Percentiles rank a stretch among this genome's conserved stretches.
Evolutionary conservation across 2,113 vertebrate species (phyloP).

Genomic region (Callipepla californica): DNA sequence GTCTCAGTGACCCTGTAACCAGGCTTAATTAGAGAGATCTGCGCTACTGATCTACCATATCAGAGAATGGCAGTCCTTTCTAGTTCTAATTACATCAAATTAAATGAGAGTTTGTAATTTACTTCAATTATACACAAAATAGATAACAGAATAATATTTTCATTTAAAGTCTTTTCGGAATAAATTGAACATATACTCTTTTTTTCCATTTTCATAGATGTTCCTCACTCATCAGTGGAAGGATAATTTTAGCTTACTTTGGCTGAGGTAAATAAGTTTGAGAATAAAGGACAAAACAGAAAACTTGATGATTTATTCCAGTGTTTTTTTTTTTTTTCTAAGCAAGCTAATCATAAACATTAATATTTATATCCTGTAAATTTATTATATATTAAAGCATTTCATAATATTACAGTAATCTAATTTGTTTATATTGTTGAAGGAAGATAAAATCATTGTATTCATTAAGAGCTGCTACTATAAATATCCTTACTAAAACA

Average conservation of each 20-base stretch:
- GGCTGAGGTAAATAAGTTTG: neutral
- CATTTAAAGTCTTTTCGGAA: neutral
- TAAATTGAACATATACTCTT: neutral
- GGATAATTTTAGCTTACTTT: neutral
- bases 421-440: neutral
- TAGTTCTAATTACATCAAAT: neutral
- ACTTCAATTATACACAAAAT: neutral
- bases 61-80: neutral
- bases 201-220: neutral
- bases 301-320: neutral
- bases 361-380: neutral
- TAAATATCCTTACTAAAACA: constrained; percentile 31
- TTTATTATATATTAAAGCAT: neutral
- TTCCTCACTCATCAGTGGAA: neutral
- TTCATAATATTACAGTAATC: constrained; percentile 1
- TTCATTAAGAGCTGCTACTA: neutral
- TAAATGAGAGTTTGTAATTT: neutral
- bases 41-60: neutral
- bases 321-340: neutral
- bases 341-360: neutral
- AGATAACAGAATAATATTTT: neutral
- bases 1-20: neutral
- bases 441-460: constrained; percentile 23
- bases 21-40: neutral
- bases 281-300: neutral